Conservation (phyloP, 2,888 invertebrate genomes). For the Archaeoteleia sp. region DNA sequence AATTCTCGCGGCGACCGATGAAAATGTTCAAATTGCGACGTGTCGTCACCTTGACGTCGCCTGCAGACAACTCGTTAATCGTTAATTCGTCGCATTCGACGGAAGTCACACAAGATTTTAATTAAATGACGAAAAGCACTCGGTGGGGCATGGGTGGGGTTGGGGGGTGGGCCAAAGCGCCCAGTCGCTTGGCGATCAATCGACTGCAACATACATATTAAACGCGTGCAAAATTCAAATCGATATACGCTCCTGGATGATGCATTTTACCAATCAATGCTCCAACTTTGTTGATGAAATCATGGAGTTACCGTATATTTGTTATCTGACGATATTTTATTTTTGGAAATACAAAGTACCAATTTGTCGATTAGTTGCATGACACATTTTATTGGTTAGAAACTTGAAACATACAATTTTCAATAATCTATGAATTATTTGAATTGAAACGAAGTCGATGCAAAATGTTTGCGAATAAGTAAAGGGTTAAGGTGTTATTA, state of each 20-base stretch:
- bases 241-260: no score
- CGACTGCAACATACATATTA: no score
- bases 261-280: background rate
- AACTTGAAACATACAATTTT: no score
- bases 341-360: background rate
- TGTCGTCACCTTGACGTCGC: slow-evolving; percentile 2
- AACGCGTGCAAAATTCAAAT: background rate
- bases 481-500: no score
- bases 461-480: no score
- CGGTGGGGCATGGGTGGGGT: background rate
- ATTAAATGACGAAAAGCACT: slow-evolving; percentile 40
- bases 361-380: slow-evolving; percentile 11
- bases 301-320: background rate
- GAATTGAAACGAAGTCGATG: no score
- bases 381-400: no score
- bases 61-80: slow-evolving; percentile 48
- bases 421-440: no score
- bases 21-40: slow-evolving; percentile 54
- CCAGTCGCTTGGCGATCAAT: no score
- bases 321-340: background rate
- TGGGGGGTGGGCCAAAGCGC: no score
- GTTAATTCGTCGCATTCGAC: slow-evolving; percentile 46
- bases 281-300: background rate
- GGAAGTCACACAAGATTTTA: slow-evolving; percentile 36
- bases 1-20: slow-evolving; percentile 56